Evolutionary conservation across 2,888 invertebrate genomes (phyloP).

Genomic region (Tubulanus polymorphus): DNA sequence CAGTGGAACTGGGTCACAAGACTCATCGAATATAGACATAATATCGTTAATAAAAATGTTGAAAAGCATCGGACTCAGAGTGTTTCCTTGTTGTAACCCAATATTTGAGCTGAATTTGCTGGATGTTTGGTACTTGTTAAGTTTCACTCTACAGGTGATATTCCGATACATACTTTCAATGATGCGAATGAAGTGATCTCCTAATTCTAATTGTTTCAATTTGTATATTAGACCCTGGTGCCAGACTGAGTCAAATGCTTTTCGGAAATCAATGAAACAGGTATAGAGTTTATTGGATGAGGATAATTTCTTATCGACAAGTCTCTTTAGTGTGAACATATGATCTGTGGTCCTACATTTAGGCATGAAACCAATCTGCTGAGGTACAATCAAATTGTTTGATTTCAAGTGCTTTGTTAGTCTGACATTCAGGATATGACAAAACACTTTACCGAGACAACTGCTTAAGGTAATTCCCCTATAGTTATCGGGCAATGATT

Average conservation of each 20-base stretch:
- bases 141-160: too few relatives aligned
- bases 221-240: not conserved
- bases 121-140: too few relatives aligned
- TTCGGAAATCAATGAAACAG: constrained; percentile 1
- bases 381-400: not conserved
- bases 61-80: too few relatives aligned
- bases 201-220: too few relatives aligned
- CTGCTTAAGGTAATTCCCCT: not conserved
- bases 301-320: not conserved
- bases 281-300: not conserved
- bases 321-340: not conserved
- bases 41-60: too few relatives aligned
- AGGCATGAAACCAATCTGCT: not conserved
- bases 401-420: not conserved
- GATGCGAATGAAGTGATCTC: too few relatives aligned
- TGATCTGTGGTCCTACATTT: not conserved
- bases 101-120: too few relatives aligned
- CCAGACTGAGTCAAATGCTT: not conserved
- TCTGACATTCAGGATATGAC: not conserved
- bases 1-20: too few relatives aligned
- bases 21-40: too few relatives aligned
- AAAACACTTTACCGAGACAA: not conserved
- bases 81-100: too few relatives aligned
- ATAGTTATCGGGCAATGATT: not conserved
- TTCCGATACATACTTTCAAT: too few relatives aligned